Base-by-base conservation (phyloP, 92 coral and sea anemone genomes). In the Parazoanthus atlanticus region DNA sequence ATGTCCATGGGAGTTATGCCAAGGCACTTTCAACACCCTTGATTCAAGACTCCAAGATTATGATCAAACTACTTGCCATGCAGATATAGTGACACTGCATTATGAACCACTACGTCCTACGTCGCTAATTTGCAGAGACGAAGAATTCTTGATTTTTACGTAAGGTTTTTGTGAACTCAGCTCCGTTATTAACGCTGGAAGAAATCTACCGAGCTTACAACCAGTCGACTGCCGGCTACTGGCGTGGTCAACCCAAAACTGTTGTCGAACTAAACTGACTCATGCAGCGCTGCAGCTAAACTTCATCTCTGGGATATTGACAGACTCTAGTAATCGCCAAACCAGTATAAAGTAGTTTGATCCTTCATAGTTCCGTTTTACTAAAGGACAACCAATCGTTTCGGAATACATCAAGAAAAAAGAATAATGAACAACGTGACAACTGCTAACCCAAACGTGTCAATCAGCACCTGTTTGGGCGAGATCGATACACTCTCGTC, bases 401-500 rank as follows among this genome's bases (percentile, higher is more conserved):
- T 61, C 26, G 69, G 28, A 61, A 61, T 23, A 61, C 28, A 11
- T 41, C 28, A n/a, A 32, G n/a, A 7, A 5, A 7, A 0, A 19
- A 36, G 38, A 36, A 33, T 8, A n/a, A 75, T 75, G 79, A n/a
- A 11, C 79, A 71, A 71, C 21, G 1, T 29, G 6, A 75, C 79
- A 75, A 23, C 29, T 10, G 49, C 29, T 33, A 12, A 15, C 0
- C 33, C n/a, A 54, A 82, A 82, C 76, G n/a, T 74, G 23, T 66
- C 86, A 61, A 23, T 21, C 8, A 61, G 8, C 4, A 52, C 30
- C 9, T 78, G 82, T 43, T 13, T 43, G 31, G 58, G 56, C 33
- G 86, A 13, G 31, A 82, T 82, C 36, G 86, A 82, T 43, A 82
- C 76, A 17, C 4, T 69, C 5, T 82, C 86, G 26, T 82, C 86